Conservation (phyloP, 2,113 vertebrate genomes). For the Pyrgilauda ruficollis region DNA sequence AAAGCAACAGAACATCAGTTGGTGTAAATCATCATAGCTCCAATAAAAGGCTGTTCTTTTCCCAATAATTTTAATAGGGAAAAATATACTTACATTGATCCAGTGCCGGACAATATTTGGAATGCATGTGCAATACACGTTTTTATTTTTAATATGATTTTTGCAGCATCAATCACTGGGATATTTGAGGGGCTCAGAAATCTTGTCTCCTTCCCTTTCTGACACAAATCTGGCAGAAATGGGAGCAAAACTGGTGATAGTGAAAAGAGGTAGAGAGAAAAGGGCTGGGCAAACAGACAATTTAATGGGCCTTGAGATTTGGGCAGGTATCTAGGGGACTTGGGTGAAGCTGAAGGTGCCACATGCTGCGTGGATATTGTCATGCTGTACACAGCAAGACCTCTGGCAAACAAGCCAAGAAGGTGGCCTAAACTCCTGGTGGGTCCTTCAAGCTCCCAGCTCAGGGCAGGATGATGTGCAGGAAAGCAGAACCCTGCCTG, state of each 20-base stretch:
- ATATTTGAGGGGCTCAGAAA: background rate
- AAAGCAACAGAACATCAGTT: constrained; percentile 37
- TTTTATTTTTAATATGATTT: background rate
- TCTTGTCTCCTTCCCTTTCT: background rate
- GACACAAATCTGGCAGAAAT: background rate
- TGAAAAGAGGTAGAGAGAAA: background rate
- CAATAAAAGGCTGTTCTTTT: background rate
- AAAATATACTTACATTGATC: constrained; percentile 7
- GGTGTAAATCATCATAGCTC: background rate
- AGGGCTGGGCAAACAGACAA: background rate
- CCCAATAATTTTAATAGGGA: background rate
- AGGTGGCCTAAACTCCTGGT: background rate
- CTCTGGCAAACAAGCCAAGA: background rate
- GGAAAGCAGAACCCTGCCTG: background rate
- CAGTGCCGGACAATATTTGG: background rate
- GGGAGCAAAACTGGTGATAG: background rate
- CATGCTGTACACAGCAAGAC: accelerated
- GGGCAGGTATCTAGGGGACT: background rate
- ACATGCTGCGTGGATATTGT: background rate
- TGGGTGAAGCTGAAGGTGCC: background rate
- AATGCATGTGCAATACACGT: background rate
- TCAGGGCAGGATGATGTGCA: accelerated
- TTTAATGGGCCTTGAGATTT: background rate
- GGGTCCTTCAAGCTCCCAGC: background rate
- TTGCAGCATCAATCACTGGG: background rate